These are phyloP conservation scores for Gnathonemus longibarbis DNA, from an alignment of 2,113 vertebrate species.

Conservation along the genomic window DNA sequence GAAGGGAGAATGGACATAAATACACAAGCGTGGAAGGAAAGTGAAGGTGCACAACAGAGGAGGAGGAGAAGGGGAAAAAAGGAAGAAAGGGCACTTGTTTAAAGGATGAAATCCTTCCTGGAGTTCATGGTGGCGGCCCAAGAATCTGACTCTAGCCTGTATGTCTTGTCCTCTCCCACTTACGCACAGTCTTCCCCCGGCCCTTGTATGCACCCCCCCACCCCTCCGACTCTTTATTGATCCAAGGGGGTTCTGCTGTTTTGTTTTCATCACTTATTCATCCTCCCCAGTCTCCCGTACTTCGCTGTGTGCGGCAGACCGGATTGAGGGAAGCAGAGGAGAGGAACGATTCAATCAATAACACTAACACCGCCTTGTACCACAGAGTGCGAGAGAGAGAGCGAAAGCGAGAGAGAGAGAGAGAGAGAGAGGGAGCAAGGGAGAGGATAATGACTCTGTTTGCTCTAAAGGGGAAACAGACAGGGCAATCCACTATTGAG, in stretches of 20 bases:
- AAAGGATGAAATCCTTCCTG: background rate
- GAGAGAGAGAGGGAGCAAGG: background rate
- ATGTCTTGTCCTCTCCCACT: slow-evolving; percentile 44
- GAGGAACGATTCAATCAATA: slow-evolving; percentile 70
- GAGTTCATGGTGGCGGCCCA: slow-evolving; percentile 23
- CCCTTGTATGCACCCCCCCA: slow-evolving; percentile 24
- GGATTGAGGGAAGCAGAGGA: slow-evolving; percentile 63
- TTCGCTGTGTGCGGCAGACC: slow-evolving; percentile 57
- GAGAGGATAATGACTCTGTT: slow-evolving; percentile 18
- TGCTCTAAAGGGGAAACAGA: slow-evolving; percentile 11
- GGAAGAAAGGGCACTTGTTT: background rate
- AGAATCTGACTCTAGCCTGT: slow-evolving; percentile 52
- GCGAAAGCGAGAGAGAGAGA: background rate
- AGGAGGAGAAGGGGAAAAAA: background rate
- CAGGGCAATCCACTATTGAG: background rate
- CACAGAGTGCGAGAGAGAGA: slow-evolving; percentile 27
- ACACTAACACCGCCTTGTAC: slow-evolving; percentile 50
- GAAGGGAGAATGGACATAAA: background rate
- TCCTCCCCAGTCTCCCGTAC: slow-evolving; percentile 45
- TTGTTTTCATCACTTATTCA: slow-evolving; percentile 75
- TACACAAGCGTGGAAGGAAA: background rate
- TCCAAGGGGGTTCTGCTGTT: slow-evolving; percentile 59
- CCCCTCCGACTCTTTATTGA: slow-evolving; percentile 42
- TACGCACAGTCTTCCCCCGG: slow-evolving; percentile 34
- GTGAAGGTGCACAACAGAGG: background rate